Conservation (phyloP, 1,140 invertebrate species). For the Lepidostoma basale region DNA sequence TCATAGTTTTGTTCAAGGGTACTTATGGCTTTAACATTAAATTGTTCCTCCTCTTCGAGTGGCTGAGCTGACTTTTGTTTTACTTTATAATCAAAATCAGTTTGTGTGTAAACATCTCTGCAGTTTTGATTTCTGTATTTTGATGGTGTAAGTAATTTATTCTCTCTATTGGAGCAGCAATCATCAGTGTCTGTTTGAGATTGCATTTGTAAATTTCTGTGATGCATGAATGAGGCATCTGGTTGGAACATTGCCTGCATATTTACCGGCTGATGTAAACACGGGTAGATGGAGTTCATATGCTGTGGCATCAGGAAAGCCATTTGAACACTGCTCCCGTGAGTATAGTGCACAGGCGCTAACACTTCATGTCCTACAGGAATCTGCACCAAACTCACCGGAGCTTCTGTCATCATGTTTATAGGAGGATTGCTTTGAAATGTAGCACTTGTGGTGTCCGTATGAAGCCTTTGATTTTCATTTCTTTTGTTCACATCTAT, state of each 20-base stretch:
- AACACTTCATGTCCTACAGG: constrained; percentile 53
- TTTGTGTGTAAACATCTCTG: constrained; percentile 72
- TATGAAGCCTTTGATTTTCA: constrained; percentile 30
- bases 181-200: constrained; percentile 45
- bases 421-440: constrained; percentile 21
- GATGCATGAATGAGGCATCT: constrained; percentile 19
- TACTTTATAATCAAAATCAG: constrained; percentile 57
- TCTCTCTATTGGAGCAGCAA: constrained; percentile 49
- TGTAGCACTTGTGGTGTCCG: neutral
- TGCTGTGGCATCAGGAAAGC: constrained; percentile 63
- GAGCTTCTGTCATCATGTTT: constrained; percentile 43
- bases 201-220: constrained; percentile 43
- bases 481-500: constrained; percentile 19
- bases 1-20: constrained; percentile 56
- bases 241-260: constrained; percentile 45
- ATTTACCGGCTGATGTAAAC: constrained; percentile 46
- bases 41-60: constrained; percentile 14
- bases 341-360: constrained; percentile 46
- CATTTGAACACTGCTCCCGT: constrained; percentile 59
- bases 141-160: constrained; percentile 66
- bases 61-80: neutral
- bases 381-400: constrained; percentile 57
- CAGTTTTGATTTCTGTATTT: constrained; percentile 62
- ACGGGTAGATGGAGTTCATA: constrained; percentile 53
- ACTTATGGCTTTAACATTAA: constrained; percentile 51